Percentiles rank a stretch among this genome's conserved stretches.
These are phyloP conservation scores for Dicrostonyx torquatus DNA, from an alignment of 2,797 vertebrate genomes.

Conservation along the genomic window DNA sequence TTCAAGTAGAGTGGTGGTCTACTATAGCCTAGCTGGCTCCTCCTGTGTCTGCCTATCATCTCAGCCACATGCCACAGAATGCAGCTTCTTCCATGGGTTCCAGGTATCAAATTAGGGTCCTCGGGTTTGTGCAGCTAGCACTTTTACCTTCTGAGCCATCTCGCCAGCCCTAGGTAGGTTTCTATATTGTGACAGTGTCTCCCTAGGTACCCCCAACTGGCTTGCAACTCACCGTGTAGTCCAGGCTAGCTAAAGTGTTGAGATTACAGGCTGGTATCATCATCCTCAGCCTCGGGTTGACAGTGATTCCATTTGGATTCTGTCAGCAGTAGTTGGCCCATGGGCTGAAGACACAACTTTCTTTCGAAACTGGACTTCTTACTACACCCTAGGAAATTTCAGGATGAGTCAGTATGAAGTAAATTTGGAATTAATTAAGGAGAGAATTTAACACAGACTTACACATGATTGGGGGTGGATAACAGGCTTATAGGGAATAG, in stretches of 20 bases:
- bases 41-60: not conserved
- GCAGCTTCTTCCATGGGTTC: not conserved
- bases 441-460: not conserved
- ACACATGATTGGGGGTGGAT: not conserved
- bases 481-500: not conserved
- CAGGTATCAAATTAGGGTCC: not conserved
- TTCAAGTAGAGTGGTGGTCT: not conserved
- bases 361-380: not conserved
- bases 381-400: not conserved
- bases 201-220: not conserved
- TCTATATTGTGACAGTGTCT: not conserved
- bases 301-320: not conserved
- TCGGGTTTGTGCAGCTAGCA: not conserved
- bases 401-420: not conserved
- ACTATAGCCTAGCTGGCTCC: not conserved
- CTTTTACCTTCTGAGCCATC: not conserved
- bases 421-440: conserved; percentile 8
- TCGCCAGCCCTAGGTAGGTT: not conserved
- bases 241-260: not conserved
- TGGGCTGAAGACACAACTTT: not conserved
- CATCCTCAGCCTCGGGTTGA: not conserved
- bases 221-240: not conserved
- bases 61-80: not conserved
- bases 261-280: not conserved
- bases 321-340: not conserved